Base-by-base conservation (phyloP, 2,888 invertebrate species). In the Barypeithes pellucidus region DNA sequence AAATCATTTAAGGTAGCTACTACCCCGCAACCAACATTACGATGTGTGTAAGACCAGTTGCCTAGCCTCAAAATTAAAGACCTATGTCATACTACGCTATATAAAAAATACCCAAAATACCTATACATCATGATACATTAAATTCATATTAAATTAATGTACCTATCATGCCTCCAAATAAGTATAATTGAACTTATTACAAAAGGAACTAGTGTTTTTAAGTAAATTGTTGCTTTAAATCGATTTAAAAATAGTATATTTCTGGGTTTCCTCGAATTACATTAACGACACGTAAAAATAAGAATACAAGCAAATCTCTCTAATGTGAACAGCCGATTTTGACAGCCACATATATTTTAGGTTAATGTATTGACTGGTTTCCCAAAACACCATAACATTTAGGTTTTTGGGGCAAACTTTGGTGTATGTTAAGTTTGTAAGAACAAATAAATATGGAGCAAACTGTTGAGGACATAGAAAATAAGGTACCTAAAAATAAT, bases 381-480 rank as follows among this genome's bases (percentile, higher is more conserved):
- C 29, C 22, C 24, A 47, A 33, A 63, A 57, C 16, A 63, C 4
- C 33, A 47, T 39, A 61, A 61, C n/a, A 52, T 14, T 61, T 20
- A n/a, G 50, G 67, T 12, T 67, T 68, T 52, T 62, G 18, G 29
- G 18, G 16, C 12, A 20, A 24, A 22, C 22, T 59, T 52, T 62
- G 52, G 2, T 22, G 29, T 54, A 33, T 9, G 33, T 57, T 57
- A 36, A 57, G 54, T 33, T 57, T 62, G 52, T 43, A 18, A 57
- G 52, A 14, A 9, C 0, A 36, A 41, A 20, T 24, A 50, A 65
- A 2, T 14, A 84, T 85, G 84, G 85, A 85, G 72, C 81, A 82
- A 73, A 83, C 81, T 12, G 84, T 86, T 47, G 84, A 83, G 73
- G 82, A 84, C 77, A 77, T 86, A 61, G 85, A 85, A 76, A 83